phyloP scores from a whole-genome alignment of 2,113 vertebrate species.

The Mola mola region DNA sequence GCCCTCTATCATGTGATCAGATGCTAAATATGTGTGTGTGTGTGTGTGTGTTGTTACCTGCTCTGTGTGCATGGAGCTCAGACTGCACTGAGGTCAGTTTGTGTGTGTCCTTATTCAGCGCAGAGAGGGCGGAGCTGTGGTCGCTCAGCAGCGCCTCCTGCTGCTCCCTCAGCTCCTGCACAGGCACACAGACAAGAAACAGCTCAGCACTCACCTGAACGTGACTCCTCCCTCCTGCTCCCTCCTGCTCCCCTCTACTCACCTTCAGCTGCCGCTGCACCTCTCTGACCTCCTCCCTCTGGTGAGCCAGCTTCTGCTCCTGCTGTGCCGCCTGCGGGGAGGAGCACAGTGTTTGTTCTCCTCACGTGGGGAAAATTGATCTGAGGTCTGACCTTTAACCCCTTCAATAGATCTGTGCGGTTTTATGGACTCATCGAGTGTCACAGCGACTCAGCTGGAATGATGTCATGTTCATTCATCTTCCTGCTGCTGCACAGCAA shows the following conservation, averaged over 20 bases:
- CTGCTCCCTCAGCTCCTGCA: slow-evolving; percentile 42
- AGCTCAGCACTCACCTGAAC: neutral
- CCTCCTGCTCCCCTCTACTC: slow-evolving; percentile 18
- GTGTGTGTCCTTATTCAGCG: slow-evolving; percentile 20
- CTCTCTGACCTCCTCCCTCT: slow-evolving; percentile 20
- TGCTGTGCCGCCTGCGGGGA: slow-evolving; percentile 32
- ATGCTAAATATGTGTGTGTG: too few relatives aligned
- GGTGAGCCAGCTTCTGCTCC: slow-evolving; percentile 9
- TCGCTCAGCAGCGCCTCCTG: slow-evolving; percentile 33
- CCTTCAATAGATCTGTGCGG: too few relatives aligned
- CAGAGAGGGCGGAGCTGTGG: neutral
- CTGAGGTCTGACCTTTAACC: too few relatives aligned
- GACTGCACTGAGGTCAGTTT: slow-evolving; percentile 15
- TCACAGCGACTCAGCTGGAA: too few relatives aligned
- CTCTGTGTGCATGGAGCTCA: slow-evolving; percentile 26
- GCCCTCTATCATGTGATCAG: neutral
- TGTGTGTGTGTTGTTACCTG: too few relatives aligned
- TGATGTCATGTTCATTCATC: too few relatives aligned
- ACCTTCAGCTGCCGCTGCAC: slow-evolving; percentile 5
- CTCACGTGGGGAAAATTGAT: too few relatives aligned
- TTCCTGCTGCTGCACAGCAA: too few relatives aligned
- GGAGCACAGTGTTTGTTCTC: neutral
- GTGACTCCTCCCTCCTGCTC: too few relatives aligned
- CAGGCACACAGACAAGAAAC: slow-evolving; percentile 2
- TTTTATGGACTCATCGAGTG: too few relatives aligned